A percentile compares a stretch with the other conserved stretches of the same genome.
These are phyloP conservation scores for Anoplolepis gracilipes DNA, from an alignment of 1,140 invertebrate species.

Conservation along the genomic window DNA sequence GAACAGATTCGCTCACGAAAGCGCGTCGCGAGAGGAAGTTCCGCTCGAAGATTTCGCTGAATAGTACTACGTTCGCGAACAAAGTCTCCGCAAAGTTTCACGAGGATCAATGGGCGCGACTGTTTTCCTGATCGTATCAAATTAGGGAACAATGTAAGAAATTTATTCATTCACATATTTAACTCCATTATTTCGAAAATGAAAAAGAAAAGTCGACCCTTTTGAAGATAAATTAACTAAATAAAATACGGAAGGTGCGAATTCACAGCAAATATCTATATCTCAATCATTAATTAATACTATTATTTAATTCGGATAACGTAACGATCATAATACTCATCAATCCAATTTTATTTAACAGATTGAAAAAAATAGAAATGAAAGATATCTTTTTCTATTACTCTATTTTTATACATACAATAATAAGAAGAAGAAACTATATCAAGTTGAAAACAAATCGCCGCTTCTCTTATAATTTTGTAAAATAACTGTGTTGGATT, in stretches of 20 bases:
- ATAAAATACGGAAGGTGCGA: background rate
- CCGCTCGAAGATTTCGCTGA: slow-evolving; percentile 54
- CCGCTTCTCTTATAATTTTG: background rate
- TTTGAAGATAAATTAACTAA: background rate
- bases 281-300: too few relatives aligned
- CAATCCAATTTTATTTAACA: background rate
- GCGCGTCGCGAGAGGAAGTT: slow-evolving; percentile 53
- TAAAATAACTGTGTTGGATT: background rate
- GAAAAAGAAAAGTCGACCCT: background rate
- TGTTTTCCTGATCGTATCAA: slow-evolving; percentile 33
- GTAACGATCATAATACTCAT: background rate
- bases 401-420: background rate
- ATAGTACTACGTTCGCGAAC: slow-evolving; percentile 62
- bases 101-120: slow-evolving; percentile 15
- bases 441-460: background rate
- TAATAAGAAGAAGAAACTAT: background rate
- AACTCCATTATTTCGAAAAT: slow-evolving; percentile 6
- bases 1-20: slow-evolving; percentile 48
- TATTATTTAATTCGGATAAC: background rate
- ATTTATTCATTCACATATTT: slow-evolving; percentile 4
- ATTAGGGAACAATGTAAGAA: slow-evolving; percentile 26
- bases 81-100: slow-evolving; percentile 51
- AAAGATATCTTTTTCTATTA: background rate
- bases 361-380: background rate
- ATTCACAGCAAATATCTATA: background rate